phyloP scores from a whole-genome alignment of 2,888 invertebrate genomes.

The Eristalis intricaria region DNA sequence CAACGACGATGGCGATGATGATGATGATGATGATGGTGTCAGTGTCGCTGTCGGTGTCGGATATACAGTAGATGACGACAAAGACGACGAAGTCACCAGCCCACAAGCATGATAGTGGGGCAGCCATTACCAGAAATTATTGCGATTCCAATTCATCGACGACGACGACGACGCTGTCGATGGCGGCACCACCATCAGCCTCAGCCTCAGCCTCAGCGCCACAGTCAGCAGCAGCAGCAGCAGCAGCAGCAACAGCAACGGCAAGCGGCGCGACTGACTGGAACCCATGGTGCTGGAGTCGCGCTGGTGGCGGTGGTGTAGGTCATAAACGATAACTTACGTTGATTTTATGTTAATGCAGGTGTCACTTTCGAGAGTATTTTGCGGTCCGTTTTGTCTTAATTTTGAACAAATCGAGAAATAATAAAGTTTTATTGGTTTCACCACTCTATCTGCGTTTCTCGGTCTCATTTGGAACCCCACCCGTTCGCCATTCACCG shows the following conservation, averaged over 20 bases:
- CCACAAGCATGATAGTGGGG: constrained; percentile 60
- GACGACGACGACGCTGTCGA: background rate
- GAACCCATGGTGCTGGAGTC: background rate
- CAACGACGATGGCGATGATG: constrained; percentile 21
- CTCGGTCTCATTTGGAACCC: background rate
- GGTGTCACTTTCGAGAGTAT: constrained; percentile 63
- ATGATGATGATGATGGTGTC: constrained; percentile 62
- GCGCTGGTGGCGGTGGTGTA: constrained; percentile 3
- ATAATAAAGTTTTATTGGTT: constrained; percentile 67
- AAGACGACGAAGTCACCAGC: constrained; percentile 64
- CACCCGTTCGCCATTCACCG: background rate
- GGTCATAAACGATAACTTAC: constrained; percentile 70
- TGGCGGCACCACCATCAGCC: background rate
- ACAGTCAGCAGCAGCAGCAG: constrained; percentile 3
- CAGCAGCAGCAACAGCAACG: background rate
- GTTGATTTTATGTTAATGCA: constrained; percentile 70
- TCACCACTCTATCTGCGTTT: constrained; percentile 13
- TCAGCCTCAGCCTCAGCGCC: background rate
- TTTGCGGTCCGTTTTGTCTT: constrained; percentile 67
- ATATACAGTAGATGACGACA: constrained; percentile 62
- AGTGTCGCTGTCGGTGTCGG: constrained; percentile 51
- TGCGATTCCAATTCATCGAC: constrained; percentile 65
- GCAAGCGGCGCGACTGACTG: background rate
- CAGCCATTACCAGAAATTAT: constrained; percentile 68
- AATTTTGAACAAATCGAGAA: constrained; percentile 69